Evolutionary conservation across 2,113 vertebrate genomes (phyloP), one percentile per base, ranked within the genome.

Genomic region (Dolichotis patagonum): DNA sequence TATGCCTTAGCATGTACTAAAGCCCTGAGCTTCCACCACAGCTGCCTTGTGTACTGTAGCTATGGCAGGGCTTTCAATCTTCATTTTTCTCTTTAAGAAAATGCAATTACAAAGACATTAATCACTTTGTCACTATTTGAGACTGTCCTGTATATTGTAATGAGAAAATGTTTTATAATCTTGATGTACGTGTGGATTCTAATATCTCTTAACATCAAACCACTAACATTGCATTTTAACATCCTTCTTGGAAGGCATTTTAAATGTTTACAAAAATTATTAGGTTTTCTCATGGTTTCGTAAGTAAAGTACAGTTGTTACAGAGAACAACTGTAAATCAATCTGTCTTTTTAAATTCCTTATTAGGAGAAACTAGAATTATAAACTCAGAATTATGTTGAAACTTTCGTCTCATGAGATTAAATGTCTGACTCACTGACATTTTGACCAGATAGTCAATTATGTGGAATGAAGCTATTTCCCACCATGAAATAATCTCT

Each of bases 11-110:
- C 71, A 43, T 22, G 14, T 73, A 73, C 0, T 12, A 24, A 41
- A 35, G 38, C 98, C 11, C 97, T 98, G 32, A 97, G 38, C 99
- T 98, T 99, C 99, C 19, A 99, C 99, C 92, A 99, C 97, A 62
- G 99, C 99, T 0, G 99, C 99, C 78, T 99, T 49, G 6, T 9
- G 9, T 49, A 49, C 5, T 49, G 46, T 49, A 49, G 46, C 46
- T 49, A 49, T 49, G 46, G 46, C 46, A 5, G 5, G 46, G 46
- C 9, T 49, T 3, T 5, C 5, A 49, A 5, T 49, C 46, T 49
- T 49, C 46, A 49, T 49, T 49, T 49, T 49, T 49, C 46, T 32
- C 99, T 99, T 77, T 65, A 98, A 95, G 80, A 82, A 7, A 90
- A 17, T 91, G 90, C 3, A 90, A 49, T 69, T 43, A 63, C 26